Base-by-base conservation (phyloP, 1,140 invertebrate species). In the Bombus pascuorum region DNA sequence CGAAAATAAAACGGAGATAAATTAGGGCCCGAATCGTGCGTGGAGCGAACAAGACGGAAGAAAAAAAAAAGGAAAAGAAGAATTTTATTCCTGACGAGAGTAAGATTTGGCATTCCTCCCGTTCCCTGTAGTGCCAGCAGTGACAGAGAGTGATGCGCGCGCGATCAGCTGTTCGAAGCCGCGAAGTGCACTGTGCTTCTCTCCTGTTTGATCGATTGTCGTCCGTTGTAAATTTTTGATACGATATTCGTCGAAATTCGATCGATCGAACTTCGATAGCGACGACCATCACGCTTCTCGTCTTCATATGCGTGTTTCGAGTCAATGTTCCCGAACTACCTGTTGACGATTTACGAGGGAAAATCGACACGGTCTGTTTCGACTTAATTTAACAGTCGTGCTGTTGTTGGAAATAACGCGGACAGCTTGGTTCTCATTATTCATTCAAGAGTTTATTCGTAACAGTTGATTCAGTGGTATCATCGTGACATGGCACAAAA, bases 281-380 rank as follows among this genome's bases (percentile, higher is more conserved):
- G n/a, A 53, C 18, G 12, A 15, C n/a, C 32, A n/a, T 18, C 13
- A 28, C 34, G 32, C 28, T 62, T 32, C 77, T 65, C 28, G 32
- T 80, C 28, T 28, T 72, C 47, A 44, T 53, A 81, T 79, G 66
- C 87, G 77, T 68, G 76, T 87, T 84, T 57, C 81, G 28, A 80
- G 81, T 78, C 78, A 77, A 68, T 75, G 77, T 83, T 87, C 88
- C 72, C 70, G 81, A 93, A 94, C 93, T 93, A 93, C 93, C 93
- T 94, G 93, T 94, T 94, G 93, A 93, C 90, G 89, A 89, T 91
- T 92, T 90, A 92, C 92, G 92, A 91, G 90, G 89, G 89, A 92
- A 92, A 92, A 94, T 93, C 88, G 88, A 92, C 89, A 87, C 77
- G 47, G 75, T n/a, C 77, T 47, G 44, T 44, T 62, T 81, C 57